A percentile compares a stretch with the other conserved stretches of the same genome.
phyloP scores from a whole-genome alignment of 2,888 invertebrate species.

The Nemoura dubitans region DNA sequence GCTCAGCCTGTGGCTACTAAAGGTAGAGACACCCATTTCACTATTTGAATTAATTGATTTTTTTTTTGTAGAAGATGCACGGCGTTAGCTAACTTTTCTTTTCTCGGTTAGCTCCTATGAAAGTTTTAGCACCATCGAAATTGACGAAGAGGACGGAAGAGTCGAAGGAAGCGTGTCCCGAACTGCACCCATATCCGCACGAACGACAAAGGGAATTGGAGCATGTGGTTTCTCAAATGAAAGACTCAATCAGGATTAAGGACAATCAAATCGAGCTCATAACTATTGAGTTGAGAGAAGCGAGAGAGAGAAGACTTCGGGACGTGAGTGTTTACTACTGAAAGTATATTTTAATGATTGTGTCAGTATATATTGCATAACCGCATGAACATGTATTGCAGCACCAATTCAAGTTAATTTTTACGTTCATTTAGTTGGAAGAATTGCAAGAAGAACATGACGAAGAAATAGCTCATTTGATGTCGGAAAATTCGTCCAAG shows the following conservation, averaged over 20 bases:
- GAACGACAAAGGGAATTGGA: background rate
- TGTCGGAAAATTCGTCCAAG: constrained; percentile 57
- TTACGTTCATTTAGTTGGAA: constrained; percentile 52
- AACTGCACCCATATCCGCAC: background rate
- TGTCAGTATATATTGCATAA: no score
- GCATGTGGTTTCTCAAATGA: background rate
- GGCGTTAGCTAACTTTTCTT: no score
- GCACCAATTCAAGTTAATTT: background rate
- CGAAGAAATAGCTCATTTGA: constrained; percentile 59
- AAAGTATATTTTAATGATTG: no score
- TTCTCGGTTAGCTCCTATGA: no score
- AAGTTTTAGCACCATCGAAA: background rate
- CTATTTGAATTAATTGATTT: no score
- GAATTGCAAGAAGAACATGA: constrained; percentile 61
- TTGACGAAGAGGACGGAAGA: background rate
- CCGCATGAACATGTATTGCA: background rate
- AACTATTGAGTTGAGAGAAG: constrained; percentile 46
- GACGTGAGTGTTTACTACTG: constrained; percentile 69
- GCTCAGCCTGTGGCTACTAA: constrained; percentile 58
- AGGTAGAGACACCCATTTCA: constrained; percentile 49
- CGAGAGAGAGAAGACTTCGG: constrained; percentile 81
- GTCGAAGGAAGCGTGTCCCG: background rate
- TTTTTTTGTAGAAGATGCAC: no score
- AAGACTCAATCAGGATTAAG: background rate
- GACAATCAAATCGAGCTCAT: background rate